Evolutionary conservation across 2,888 invertebrate species (phyloP), one percentile per base, ranked within the genome.

Genomic region (Ornithoptera priamus): DNA sequence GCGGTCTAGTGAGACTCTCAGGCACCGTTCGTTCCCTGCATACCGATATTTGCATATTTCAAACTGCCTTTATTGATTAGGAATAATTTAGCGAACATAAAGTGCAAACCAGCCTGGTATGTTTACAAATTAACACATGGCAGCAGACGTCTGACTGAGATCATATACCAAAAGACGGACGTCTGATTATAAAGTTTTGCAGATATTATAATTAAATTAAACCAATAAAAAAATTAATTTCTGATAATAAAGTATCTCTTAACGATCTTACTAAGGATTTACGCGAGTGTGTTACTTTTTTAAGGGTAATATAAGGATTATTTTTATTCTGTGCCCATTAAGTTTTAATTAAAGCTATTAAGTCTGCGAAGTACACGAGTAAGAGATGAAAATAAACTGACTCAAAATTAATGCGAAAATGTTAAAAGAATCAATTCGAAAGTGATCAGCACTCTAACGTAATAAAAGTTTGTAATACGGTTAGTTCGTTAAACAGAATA

Each of bases 1-100:
- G 65, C 67, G 61, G 65, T 76, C 71, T 78, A 76, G 77, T 80
- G 79, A 85, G 86, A 84, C 83, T 78, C 78, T 78, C 76, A 80
- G 83, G 78, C 82, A 79, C 78, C 81, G 76, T 70, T 74, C 75
- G 73, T 75, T 77, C 77, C 79, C 80, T 77, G 78, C 77, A 77
- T 87, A 80, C 82, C 81, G 72, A 78, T 78, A 83, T 84, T 84
- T 78, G 82, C 85, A 85, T 85, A 80, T 75, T 76, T 75, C 76
- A 10, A 42, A 50, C 58, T 69, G 70, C 68, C 61, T 24, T 62
- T 62, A 70, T 68, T 53, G 59, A 66, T 67, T 73, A 72, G 72
- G 30, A 74, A 74, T 74, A 67, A 73, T 73, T 73, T 53, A 70
- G 63, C 63, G 69, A 63, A 63, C 66, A 62, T 62, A 59, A 65